These are phyloP conservation scores for Conistra vaccinii DNA, from an alignment of 2,888 invertebrate genomes.

Conservation along the genomic window DNA sequence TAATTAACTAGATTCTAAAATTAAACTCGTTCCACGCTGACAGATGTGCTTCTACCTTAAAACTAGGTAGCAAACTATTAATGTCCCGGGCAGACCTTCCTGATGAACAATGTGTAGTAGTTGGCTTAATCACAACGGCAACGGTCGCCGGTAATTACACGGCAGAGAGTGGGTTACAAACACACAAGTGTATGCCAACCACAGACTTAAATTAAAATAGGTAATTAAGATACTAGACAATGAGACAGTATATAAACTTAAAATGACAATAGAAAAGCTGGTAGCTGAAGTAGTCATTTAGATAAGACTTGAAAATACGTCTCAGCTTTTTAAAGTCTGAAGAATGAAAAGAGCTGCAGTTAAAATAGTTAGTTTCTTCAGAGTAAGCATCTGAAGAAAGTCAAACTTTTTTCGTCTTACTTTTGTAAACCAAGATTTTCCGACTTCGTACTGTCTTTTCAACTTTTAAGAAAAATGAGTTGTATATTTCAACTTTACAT, in stretches of 20 bases:
- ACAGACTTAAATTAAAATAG: conserved; percentile 37
- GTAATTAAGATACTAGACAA: conserved; percentile 40
- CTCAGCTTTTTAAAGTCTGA: background rate
- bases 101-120: conserved; percentile 52
- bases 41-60: conserved; percentile 4
- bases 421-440: conserved; percentile 19
- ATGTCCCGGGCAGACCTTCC: conserved; percentile 26
- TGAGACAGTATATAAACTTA: conserved; percentile 10
- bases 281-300: background rate
- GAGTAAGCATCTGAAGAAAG: conserved; percentile 4
- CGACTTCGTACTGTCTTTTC: background rate
- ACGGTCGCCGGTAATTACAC: conserved; percentile 48
- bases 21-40: accelerated
- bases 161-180: conserved; percentile 35
- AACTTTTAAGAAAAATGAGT: background rate
- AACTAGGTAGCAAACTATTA: conserved; percentile 43
- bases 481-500: conserved; percentile 11
- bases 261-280: conserved; percentile 9
- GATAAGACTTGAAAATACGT: conserved; percentile 14
- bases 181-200: conserved; percentile 27
- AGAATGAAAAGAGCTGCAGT: conserved; percentile 21
- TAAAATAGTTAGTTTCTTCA: conserved; percentile 16
- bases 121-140: conserved; percentile 48
- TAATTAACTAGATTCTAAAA: background rate
- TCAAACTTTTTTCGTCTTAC: conserved; percentile 1